These are phyloP conservation scores for Zoanthus sociatus DNA, from an alignment of 92 coral and sea anemone species.

Conservation along the genomic window DNA sequence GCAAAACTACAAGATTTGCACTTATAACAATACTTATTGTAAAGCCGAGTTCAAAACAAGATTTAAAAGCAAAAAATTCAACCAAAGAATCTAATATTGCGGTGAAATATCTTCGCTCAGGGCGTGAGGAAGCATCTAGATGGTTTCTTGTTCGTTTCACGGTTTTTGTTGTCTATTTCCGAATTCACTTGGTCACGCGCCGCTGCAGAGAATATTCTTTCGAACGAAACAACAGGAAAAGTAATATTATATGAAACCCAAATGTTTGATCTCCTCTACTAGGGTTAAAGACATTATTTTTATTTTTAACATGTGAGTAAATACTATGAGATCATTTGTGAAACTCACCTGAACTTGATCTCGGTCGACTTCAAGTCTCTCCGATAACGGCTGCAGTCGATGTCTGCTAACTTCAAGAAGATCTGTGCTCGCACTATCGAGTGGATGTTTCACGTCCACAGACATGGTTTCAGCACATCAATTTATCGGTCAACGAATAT, in stretches of 20 bases:
- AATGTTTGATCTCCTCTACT: not conserved
- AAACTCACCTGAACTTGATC: conserved; percentile 91
- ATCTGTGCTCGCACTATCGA: conserved; percentile 88
- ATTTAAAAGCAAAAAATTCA: not conserved
- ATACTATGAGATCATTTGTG: not conserved
- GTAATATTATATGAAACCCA: not conserved
- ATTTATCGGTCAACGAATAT: conserved; percentile 44
- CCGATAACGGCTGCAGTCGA: conserved; percentile 87
- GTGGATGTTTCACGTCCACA: conserved; percentile 91
- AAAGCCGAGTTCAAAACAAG: not conserved
- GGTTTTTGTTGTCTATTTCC: conserved; percentile 39
- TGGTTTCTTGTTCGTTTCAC: conserved; percentile 46
- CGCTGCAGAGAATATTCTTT: conserved; percentile 7
- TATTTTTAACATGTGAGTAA: not conserved
- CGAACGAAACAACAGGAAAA: conserved; percentile 16
- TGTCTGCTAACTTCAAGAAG: conserved; percentile 92
- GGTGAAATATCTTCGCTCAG: not conserved
- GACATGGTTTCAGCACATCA: conserved; percentile 70
- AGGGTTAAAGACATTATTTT: not conserved
- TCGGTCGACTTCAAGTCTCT: conserved; percentile 88
- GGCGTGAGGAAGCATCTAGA: conserved; percentile 29
- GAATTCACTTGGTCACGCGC: conserved; percentile 51
- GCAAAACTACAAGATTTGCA: not conserved
- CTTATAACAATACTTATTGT: not conserved
- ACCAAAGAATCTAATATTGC: not conserved